Conservation (phyloP, 2,888 invertebrate species). For the Lordiphosa fenestrarum region DNA sequence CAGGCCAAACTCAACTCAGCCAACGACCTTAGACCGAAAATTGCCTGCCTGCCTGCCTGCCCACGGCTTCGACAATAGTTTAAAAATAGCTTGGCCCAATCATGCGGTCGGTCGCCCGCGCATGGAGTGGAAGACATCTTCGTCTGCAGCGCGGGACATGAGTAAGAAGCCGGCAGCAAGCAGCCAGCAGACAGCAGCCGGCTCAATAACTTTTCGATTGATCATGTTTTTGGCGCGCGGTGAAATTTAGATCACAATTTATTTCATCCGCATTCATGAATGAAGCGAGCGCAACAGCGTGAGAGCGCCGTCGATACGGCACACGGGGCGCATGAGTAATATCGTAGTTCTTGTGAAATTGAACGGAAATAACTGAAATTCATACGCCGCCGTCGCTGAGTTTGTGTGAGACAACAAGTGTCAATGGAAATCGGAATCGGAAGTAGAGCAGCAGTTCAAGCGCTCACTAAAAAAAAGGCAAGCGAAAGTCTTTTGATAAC, state of each 20-base stretch:
- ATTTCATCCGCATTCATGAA: constrained; percentile 51
- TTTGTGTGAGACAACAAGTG: not conserved
- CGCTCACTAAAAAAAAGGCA: constrained; percentile 1
- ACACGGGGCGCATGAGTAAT: constrained; percentile 74
- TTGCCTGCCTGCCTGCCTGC: constrained; percentile 3
- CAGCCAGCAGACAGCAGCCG: constrained; percentile 1
- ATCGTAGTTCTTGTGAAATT: constrained; percentile 75
- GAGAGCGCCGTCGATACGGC: constrained; percentile 43
- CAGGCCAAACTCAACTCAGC: constrained; percentile 1
- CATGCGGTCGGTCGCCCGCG: constrained; percentile 36
- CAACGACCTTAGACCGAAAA: constrained; percentile 8
- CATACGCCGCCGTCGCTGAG: constrained; percentile 11
- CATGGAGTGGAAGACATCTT: constrained; percentile 3
- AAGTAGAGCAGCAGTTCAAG: not conserved
- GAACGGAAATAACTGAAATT: constrained; percentile 77
- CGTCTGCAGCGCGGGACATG: constrained; percentile 30
- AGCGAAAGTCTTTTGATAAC: not conserved
- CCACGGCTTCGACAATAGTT: constrained; percentile 44
- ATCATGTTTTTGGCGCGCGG: constrained; percentile 52
- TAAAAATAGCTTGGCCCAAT: constrained; percentile 60
- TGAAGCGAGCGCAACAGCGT: constrained; percentile 56
- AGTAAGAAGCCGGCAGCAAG: constrained; percentile 47
- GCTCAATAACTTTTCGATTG: constrained; percentile 59
- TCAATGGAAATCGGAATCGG: not conserved
- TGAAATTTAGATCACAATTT: constrained; percentile 54